phyloP scores from a whole-genome alignment of 2,888 invertebrate genomes.

The Chloromyia formosa region DNA sequence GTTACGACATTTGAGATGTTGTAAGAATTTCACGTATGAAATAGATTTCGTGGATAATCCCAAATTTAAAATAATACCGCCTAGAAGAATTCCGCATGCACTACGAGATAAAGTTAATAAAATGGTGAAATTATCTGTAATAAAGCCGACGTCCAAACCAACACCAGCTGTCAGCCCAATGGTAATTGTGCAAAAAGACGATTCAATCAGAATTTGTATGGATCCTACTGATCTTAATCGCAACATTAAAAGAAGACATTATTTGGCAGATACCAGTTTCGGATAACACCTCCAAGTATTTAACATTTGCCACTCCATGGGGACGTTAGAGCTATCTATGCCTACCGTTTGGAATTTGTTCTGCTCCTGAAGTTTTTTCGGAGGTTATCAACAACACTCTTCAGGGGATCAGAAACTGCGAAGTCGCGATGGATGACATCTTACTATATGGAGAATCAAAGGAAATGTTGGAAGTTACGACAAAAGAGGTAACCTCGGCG shows the following conservation, averaged over 20 bases:
- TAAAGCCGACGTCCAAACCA: not conserved
- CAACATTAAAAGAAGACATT: too few relatives aligned
- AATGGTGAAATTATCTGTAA: not conserved
- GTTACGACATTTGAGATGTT: not conserved
- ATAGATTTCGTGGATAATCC: conserved; percentile 2
- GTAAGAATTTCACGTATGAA: not conserved
- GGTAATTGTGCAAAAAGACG: not conserved
- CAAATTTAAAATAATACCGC: not conserved
- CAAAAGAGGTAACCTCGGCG: too few relatives aligned
- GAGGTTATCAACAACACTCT: too few relatives aligned
- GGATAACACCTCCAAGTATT: too few relatives aligned
- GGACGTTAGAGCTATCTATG: not conserved
- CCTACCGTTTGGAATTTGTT: not conserved
- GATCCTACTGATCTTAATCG: too few relatives aligned
- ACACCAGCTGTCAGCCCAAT: not conserved
- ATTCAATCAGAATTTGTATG: too few relatives aligned
- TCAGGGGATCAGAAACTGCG: not conserved
- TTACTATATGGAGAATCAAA: not conserved
- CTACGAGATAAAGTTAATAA: not conserved
- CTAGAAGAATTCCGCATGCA: not conserved
- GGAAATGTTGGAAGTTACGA: not conserved
- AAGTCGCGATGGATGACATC: conserved; percentile 14
- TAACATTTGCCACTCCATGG: too few relatives aligned
- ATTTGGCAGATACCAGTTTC: too few relatives aligned
- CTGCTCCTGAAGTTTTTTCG: not conserved